Evolutionary conservation across 2,113 vertebrate genomes (phyloP).

Genomic region (Osmerus eperlanus): DNA sequence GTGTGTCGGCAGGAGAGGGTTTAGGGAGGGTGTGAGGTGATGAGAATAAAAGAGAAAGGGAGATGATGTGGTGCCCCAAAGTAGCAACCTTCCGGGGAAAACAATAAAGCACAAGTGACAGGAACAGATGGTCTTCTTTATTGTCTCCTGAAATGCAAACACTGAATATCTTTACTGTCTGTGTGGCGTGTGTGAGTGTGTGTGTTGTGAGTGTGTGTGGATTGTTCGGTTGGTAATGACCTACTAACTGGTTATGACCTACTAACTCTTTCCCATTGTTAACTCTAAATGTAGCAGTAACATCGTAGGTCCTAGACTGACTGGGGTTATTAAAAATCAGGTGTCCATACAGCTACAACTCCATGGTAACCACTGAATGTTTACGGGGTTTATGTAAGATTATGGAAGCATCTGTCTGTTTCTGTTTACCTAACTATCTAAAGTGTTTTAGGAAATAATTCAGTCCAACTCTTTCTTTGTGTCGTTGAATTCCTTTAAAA

Average conservation of each 20-base stretch:
- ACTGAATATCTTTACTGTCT: constrained; percentile 69
- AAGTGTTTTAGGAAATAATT: too few species aligned
- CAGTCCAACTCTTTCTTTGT: too few species aligned
- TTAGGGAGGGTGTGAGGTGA: constrained; percentile 25
- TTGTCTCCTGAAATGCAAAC: constrained; percentile 76
- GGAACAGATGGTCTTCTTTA: constrained; percentile 76
- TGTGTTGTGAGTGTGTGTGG: too few species aligned
- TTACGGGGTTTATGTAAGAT: too few species aligned
- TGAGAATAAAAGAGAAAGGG: constrained; percentile 21
- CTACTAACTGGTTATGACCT: constrained; percentile 51
- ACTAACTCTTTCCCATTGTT: constrained; percentile 40
- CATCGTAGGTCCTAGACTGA: background rate
- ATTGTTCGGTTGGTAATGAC: constrained; percentile 18
- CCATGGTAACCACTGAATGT: constrained; percentile 4
- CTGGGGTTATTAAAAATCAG: background rate
- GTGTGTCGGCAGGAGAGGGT: background rate
- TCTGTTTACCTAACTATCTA: too few species aligned
- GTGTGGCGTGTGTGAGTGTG: too few species aligned
- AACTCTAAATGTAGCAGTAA: too few species aligned
- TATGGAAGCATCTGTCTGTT: too few species aligned
- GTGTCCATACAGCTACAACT: background rate
- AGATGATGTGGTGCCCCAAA: constrained; percentile 55
- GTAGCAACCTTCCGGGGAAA: constrained; percentile 62
- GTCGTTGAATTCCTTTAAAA: too few species aligned
- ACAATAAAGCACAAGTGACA: constrained; percentile 76